Percentiles rank a stretch among this genome's conserved stretches.
Evolutionary conservation across 2,113 vertebrate genomes (phyloP).

Genomic region (Tapirus terrestris): DNA sequence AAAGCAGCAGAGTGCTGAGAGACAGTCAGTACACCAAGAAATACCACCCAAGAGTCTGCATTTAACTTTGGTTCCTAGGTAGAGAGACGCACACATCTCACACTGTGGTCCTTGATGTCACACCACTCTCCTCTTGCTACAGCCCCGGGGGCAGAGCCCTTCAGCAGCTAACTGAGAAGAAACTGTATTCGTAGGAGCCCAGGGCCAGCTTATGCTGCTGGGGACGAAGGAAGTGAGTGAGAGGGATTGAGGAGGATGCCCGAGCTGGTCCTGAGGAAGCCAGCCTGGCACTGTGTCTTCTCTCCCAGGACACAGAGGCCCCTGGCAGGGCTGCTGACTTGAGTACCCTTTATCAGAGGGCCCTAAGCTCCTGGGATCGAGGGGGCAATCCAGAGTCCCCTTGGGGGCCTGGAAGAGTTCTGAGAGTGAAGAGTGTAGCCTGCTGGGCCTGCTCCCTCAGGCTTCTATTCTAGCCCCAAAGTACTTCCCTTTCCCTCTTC

Average conservation of each 20-base stretch:
- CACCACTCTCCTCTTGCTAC: neutral
- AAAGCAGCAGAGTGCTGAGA: neutral
- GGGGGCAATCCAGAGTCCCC: neutral
- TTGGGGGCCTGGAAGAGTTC: neutral
- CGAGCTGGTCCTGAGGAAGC: neutral
- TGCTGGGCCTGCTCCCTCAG: neutral
- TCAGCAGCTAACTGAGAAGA: neutral
- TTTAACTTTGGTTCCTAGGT: neutral
- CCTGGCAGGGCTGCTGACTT: neutral
- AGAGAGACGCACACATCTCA: neutral
- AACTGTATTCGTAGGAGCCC: neutral
- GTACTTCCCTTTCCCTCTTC: neutral
- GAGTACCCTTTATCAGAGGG: neutral
- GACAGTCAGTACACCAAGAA: neutral
- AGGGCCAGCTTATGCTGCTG: neutral
- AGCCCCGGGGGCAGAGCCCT: neutral
- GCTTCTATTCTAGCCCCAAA: neutral
- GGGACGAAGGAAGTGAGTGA: neutral
- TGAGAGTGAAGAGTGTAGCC: neutral
- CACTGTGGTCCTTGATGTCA: neutral
- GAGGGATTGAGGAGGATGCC: neutral
- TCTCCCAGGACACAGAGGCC: neutral
- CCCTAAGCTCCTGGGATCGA: neutral
- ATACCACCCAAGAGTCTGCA: neutral
- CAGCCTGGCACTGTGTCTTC: neutral